Evolutionary conservation across 92 coral and sea anemone species (phyloP), one percentile per base, ranked within the genome.

Genomic region (Epizoanthus scotinus): DNA sequence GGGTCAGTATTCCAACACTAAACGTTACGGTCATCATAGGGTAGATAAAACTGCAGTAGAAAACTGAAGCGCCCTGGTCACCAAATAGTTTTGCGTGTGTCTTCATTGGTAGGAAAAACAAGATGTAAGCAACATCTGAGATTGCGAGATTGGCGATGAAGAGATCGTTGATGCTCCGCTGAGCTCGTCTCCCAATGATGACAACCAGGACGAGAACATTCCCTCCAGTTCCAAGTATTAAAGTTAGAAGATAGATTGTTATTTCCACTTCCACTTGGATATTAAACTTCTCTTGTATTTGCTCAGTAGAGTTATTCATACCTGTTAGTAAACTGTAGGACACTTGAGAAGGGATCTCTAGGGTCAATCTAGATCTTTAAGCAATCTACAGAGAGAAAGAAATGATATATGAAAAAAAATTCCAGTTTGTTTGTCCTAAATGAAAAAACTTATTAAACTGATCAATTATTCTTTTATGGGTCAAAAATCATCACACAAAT

Each of bases 231-330:
- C 81, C 81, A 20, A 75, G 66, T 18, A 59, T 36, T 21, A 58
- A 50, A 7, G 68, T 59, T 0, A 59, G 54, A 17, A 75, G 20
- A 19, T 40, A 19, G 10, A 57, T 20, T 12, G 55, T 14, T 20
- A 59, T 34, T 9, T 36, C 28, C 38, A 75, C 13, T 5, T 14
- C 20, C 14, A 7, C 1, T 20, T 20, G 34, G 31, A 25, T 8
- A 21, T 36, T n/a, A n/a, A n/a, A 2, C 19, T 15, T 2, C 5
- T 12, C 36, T 21, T 75, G 53, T 3, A 17, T 36, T 25, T 3
- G 21, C 25, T 7, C 62, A 36, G 81, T 75, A 10, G 81, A 58
- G 81, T 75, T 75, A 68, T 75, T 75, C 81, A 75, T 75, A n/a
- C 34, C 73, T 65, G 18, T 15, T 65, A 25, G 70, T 26, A 31